Evolutionary conservation across 1,140 invertebrate genomes (phyloP).

Genomic region (Campoletis sonorensis): DNA sequence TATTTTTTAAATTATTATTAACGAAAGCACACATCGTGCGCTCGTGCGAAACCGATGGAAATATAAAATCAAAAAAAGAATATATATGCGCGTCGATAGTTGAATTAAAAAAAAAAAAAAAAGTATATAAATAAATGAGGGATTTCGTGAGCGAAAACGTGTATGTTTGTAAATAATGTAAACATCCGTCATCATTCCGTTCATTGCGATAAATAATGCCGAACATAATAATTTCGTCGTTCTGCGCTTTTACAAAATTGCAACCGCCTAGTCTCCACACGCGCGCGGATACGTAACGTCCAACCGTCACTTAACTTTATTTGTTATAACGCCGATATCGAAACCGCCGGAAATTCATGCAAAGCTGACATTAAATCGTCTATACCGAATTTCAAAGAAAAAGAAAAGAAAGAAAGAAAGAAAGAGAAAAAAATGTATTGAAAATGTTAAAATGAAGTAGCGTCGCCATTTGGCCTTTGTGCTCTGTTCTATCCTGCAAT

Average conservation of each 20-base stretch:
- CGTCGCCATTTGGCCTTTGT: constrained; percentile 66
- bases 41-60: background rate
- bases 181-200: background rate
- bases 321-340: constrained; percentile 69
- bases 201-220: background rate
- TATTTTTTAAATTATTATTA: background rate
- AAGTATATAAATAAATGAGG: constrained; percentile 1
- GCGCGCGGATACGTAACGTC: constrained; percentile 43
- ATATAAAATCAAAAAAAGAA: background rate
- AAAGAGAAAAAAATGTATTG: constrained; percentile 25
- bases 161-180: constrained; percentile 37
- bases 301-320: constrained; percentile 60
- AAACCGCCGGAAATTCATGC: constrained; percentile 42
- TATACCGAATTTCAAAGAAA: constrained; percentile 33
- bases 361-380: constrained; percentile 51
- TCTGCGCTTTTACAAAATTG: background rate
- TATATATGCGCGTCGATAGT: background rate
- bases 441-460: constrained; percentile 47
- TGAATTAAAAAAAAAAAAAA: background rate
- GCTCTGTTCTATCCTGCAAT: constrained; percentile 69
- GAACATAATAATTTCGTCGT: background rate
- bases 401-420: constrained; percentile 33
- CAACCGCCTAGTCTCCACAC: constrained; percentile 34
- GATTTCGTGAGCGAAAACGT: background rate
- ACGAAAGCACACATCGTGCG: background rate